phyloP scores from a whole-genome alignment of 1,140 invertebrate genomes.

The Philaenus spumarius region DNA sequence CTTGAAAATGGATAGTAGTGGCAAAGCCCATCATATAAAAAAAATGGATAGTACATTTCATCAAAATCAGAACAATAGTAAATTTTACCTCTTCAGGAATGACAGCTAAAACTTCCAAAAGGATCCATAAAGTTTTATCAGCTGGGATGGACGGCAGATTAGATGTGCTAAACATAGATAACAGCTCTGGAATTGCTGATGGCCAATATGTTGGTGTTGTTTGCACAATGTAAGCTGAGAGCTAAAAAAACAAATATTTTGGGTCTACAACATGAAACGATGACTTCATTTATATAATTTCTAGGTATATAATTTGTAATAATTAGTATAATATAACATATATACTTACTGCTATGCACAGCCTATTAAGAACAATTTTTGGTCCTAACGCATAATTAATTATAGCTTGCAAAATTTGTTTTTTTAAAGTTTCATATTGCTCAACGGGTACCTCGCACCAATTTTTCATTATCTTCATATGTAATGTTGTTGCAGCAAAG shows the following conservation, averaged over 20 bases:
- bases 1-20: too few species aligned
- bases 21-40: too few species aligned
- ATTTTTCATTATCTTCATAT: slow-evolving; percentile 77
- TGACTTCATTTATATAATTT: too few species aligned
- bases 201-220: slow-evolving; percentile 54
- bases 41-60: too few species aligned
- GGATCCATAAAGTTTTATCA: slow-evolving; percentile 48
- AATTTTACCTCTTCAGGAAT: slow-evolving; percentile 83
- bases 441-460: slow-evolving; percentile 77
- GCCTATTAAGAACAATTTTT: slow-evolving; percentile 73
- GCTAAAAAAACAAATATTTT: slow-evolving; percentile 41
- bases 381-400: slow-evolving; percentile 67
- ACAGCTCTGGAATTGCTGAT: slow-evolving; percentile 54
- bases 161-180: slow-evolving; percentile 54
- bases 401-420: slow-evolving; percentile 67
- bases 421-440: slow-evolving; percentile 65
- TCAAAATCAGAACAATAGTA: too few species aligned
- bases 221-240: slow-evolving; percentile 60
- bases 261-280: too few species aligned
- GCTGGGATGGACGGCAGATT: slow-evolving; percentile 49
- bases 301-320: background rate
- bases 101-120: slow-evolving; percentile 63
- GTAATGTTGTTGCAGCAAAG: slow-evolving; percentile 83
- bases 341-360: slow-evolving; percentile 76
- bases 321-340: background rate